Evolutionary conservation across 2,113 vertebrate genomes (phyloP).

Genomic region (Calidris pygmaea): DNA sequence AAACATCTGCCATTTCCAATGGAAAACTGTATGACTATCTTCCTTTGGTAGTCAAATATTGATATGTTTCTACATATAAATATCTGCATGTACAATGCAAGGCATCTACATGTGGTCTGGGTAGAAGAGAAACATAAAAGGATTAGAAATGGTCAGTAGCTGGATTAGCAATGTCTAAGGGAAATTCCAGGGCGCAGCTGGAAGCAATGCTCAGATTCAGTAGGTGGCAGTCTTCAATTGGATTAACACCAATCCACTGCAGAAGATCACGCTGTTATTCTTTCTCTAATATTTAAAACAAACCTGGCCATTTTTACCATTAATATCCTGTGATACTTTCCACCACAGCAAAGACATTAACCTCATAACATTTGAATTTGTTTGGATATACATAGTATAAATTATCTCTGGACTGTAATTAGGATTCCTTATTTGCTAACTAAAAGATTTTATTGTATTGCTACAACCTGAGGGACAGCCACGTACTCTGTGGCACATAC

Average conservation of each 20-base stretch:
- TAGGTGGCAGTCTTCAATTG: constrained; percentile 58
- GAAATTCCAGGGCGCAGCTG: background rate
- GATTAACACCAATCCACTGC: background rate
- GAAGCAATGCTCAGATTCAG: constrained; percentile 11
- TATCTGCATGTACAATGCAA: background rate
- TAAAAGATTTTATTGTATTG: background rate
- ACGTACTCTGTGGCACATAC: background rate
- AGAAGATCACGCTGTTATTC: background rate
- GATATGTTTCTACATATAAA: background rate
- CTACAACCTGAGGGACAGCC: background rate
- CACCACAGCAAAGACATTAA: background rate
- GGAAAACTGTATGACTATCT: background rate
- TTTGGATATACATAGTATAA: background rate
- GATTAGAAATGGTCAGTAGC: background rate
- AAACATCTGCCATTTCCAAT: background rate
- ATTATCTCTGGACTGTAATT: background rate
- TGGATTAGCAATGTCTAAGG: background rate
- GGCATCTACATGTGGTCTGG: background rate
- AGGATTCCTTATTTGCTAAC: background rate
- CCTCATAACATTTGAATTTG: background rate
- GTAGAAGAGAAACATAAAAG: background rate
- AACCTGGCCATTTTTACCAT: background rate
- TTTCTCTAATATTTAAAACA: background rate
- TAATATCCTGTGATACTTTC: background rate
- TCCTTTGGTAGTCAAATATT: background rate